Conservation (phyloP, 1,140 invertebrate species). For the Drosophila nannoptera region DNA sequence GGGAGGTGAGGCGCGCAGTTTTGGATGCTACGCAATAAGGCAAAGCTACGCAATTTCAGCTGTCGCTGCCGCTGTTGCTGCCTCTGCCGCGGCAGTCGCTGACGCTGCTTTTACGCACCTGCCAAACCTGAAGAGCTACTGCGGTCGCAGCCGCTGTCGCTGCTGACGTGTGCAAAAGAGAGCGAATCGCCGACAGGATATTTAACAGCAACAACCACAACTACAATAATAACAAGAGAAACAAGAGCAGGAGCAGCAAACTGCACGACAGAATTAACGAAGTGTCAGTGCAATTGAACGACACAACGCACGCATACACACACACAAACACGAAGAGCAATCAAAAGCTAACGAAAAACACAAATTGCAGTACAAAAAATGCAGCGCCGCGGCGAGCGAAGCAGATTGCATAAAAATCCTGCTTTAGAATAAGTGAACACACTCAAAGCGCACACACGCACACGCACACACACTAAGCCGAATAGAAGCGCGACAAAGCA, state of each 20-base stretch:
- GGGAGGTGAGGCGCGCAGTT: slow-evolving; percentile 28
- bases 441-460: slow-evolving; percentile 33
- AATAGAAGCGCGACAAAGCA: slow-evolving; percentile 46
- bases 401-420: slow-evolving; percentile 52
- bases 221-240: slow-evolving; percentile 28
- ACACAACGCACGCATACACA: slow-evolving; percentile 31
- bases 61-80: slow-evolving; percentile 27
- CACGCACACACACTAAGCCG: slow-evolving; percentile 18
- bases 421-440: slow-evolving; percentile 51
- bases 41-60: slow-evolving; percentile 46
- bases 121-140: slow-evolving; percentile 35
- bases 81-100: background rate
- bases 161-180: slow-evolving; percentile 68
- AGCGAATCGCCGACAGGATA: slow-evolving; percentile 54
- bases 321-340: background rate
- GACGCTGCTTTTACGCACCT: slow-evolving; percentile 50
- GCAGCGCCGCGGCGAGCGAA: slow-evolving; percentile 27
- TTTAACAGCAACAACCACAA: slow-evolving; percentile 41
- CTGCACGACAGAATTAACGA: slow-evolving; percentile 55
- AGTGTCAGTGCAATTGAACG: slow-evolving; percentile 57
- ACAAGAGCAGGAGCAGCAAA: slow-evolving; percentile 28
- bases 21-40: slow-evolving; percentile 47
- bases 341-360: slow-evolving; percentile 19
- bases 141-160: slow-evolving; percentile 12
- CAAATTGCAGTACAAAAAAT: slow-evolving; percentile 23